These are phyloP conservation scores for Cephalophus harveyi DNA, from an alignment of 2,113 vertebrate species.

Conservation along the genomic window DNA sequence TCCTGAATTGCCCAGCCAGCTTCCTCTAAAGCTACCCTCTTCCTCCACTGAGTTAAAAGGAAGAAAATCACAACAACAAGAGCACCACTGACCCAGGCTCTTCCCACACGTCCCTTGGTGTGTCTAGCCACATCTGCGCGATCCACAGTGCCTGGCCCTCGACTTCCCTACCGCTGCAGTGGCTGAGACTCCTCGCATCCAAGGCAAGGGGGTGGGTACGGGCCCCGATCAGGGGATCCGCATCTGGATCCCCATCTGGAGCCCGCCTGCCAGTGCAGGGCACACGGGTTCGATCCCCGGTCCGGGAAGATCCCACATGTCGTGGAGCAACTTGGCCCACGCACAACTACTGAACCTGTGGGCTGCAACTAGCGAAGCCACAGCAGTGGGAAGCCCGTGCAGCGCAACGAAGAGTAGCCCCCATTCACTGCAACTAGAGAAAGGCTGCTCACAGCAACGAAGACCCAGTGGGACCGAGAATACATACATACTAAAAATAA, in stretches of 20 bases:
- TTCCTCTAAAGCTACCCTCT: background rate
- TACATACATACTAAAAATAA: background rate
- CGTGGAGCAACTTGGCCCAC: background rate
- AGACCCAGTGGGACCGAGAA: background rate
- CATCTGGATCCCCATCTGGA: background rate
- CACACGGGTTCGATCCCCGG: rapidly evolving
- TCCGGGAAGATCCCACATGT: background rate
- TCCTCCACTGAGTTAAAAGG: background rate
- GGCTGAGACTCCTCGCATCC: background rate
- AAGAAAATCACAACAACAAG: background rate
- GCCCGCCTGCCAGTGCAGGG: background rate
- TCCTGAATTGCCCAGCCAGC: background rate
- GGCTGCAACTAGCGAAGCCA: background rate
- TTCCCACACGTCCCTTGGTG: no score
- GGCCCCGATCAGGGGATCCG: background rate
- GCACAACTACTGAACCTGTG: background rate
- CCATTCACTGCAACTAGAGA: background rate
- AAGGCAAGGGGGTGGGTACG: background rate
- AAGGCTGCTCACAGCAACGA: background rate
- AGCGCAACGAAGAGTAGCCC: rapidly evolving
- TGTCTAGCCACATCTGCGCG: rapidly evolving
- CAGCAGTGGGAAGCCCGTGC: rapidly evolving
- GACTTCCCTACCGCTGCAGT: background rate
- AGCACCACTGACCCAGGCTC: background rate
- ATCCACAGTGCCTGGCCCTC: background rate